Evolutionary conservation across 2,888 invertebrate species (phyloP).

Genomic region (Tanytarsus gracilentus): DNA sequence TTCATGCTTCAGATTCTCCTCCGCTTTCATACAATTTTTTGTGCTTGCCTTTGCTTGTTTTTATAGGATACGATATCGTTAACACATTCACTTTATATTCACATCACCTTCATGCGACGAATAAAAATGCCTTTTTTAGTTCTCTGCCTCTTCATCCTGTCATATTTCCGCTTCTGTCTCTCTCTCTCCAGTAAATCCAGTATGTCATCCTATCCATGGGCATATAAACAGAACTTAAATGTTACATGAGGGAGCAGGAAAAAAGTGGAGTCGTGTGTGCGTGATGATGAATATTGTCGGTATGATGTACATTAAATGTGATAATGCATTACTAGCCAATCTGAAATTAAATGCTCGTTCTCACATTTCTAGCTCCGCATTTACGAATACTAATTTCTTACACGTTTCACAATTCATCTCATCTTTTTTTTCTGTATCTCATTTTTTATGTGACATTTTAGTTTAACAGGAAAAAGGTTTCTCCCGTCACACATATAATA

Average conservation of each 20-base stretch:
- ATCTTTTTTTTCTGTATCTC: no score
- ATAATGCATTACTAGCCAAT: background rate
- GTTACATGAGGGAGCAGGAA: background rate
- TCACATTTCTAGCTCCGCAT: background rate
- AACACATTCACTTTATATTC: constrained; percentile 20
- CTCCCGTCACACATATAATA: no score
- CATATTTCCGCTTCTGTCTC: background rate
- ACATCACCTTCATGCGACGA: constrained; percentile 10
- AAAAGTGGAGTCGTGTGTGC: background rate
- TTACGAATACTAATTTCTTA: background rate
- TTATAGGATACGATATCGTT: constrained; percentile 20
- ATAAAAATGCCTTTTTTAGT: constrained; percentile 4
- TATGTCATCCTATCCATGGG: background rate
- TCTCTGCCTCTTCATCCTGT: background rate
- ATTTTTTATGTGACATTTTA: no score
- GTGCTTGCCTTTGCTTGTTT: background rate
- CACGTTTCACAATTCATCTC: background rate
- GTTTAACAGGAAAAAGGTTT: no score
- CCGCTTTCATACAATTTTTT: background rate
- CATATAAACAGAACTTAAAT: background rate
- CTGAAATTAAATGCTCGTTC: constrained; percentile 6
- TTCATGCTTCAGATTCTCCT: background rate
- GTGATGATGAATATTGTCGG: constrained; percentile 6
- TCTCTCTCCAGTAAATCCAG: background rate
- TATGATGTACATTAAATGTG: background rate